These are phyloP conservation scores for Mycogona germanica DNA, from an alignment of 2,888 invertebrate genomes.

Conservation along the genomic window DNA sequence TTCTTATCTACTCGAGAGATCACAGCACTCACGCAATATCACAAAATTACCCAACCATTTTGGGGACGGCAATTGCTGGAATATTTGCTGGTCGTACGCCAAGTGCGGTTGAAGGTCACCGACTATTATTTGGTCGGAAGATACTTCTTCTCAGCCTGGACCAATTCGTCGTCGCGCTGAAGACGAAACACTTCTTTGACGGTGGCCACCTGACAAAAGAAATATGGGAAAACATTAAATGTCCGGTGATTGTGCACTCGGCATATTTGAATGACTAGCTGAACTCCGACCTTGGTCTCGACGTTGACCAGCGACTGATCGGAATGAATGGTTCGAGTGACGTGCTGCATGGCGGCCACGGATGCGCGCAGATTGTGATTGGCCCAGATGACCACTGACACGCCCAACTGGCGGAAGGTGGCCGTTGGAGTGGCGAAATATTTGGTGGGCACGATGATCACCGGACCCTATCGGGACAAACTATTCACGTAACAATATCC, in stretches of 20 bases:
- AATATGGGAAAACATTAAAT: no score
- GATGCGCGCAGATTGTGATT: constrained; percentile 37
- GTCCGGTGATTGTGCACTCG: not conserved
- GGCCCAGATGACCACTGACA: constrained; percentile 38
- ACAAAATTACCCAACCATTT: no score
- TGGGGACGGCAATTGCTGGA: no score
- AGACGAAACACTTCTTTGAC: constrained; percentile 38
- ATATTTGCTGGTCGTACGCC: no score
- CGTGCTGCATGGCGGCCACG: constrained; percentile 36
- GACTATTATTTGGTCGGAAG: constrained; percentile 27
- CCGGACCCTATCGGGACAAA: constrained; percentile 31
- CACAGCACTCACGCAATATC: no score
- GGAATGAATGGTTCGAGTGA: constrained; percentile 30
- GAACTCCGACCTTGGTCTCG: constrained; percentile 31
- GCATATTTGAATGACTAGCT: not conserved
- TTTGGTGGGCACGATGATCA: constrained; percentile 38
- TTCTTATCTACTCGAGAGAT: no score
- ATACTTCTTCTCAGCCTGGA: constrained; percentile 35
- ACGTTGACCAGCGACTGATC: constrained; percentile 32
- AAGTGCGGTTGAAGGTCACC: no score
- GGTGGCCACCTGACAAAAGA: constrained; percentile 33
- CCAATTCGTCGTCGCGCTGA: constrained; percentile 35
- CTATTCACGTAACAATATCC: not conserved
- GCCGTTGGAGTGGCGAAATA: constrained; percentile 36
- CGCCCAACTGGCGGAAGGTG: constrained; percentile 33